phyloP scores from a whole-genome alignment of 2,797 vertebrate species.

The Enteromius trimaculatus region DNA sequence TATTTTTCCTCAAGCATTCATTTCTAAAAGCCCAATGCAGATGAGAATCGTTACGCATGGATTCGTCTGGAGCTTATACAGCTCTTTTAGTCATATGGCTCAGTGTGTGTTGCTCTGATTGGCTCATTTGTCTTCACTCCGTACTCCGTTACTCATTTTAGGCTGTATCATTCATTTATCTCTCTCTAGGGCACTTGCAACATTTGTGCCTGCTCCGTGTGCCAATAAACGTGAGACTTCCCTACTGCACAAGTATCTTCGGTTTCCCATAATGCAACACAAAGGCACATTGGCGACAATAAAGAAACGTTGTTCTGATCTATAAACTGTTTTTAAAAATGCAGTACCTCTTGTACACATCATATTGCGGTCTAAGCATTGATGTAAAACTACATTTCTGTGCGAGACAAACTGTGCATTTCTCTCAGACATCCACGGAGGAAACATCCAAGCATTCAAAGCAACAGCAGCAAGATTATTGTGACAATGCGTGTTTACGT shows the following conservation, averaged over 20 bases:
- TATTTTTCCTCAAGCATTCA: neutral
- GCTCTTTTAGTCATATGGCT: constrained; percentile 28
- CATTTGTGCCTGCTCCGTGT: constrained; percentile 61
- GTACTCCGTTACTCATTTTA: constrained; percentile 39
- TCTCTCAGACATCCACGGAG: neutral
- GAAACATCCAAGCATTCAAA: constrained; percentile 16
- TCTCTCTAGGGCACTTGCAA: constrained; percentile 61
- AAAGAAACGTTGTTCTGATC: constrained; percentile 54
- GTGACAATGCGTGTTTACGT: constrained; percentile 15
- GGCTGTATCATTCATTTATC: constrained; percentile 58
- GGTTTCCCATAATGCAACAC: constrained; percentile 32
- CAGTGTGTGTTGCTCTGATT: constrained; percentile 33
- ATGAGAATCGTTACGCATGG: neutral
- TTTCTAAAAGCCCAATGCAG: constrained; percentile 3
- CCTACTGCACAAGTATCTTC: constrained; percentile 39
- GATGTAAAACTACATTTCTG: neutral
- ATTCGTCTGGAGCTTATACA: constrained; percentile 2
- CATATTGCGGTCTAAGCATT: neutral
- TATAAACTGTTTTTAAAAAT: constrained; percentile 48
- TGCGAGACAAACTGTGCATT: neutral
- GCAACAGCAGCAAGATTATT: neutral
- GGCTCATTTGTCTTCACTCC: constrained; percentile 16
- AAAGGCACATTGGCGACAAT: constrained; percentile 34
- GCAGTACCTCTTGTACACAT: constrained; percentile 5
- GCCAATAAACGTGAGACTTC: constrained; percentile 56